Conservation (phyloP, 2,113 vertebrate species). For the Chaetops frenatus region DNA sequence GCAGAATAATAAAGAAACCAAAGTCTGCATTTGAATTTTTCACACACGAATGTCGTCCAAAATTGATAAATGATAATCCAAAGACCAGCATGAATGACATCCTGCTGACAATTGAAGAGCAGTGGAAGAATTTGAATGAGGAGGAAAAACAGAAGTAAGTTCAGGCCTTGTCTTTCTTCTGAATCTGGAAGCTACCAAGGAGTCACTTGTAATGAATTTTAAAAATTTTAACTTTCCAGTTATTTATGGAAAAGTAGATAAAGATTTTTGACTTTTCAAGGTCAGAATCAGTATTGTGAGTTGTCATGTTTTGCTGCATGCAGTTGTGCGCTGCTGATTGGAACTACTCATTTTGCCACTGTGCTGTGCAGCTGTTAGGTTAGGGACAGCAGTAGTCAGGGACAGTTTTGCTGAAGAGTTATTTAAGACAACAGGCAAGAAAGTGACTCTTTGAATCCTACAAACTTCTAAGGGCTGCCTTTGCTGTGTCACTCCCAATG, state of each 20-base stretch:
- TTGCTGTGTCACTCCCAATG: background rate
- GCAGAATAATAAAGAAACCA: slow-evolving; percentile 76
- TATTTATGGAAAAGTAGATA: slow-evolving; percentile 64
- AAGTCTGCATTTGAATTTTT: slow-evolving; percentile 82
- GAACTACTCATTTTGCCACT: slow-evolving; percentile 39
- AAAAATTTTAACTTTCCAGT: slow-evolving; percentile 7
- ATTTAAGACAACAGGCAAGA: background rate
- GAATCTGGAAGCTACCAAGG: slow-evolving; percentile 66
- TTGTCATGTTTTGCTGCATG: slow-evolving; percentile 60
- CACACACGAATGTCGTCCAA: slow-evolving; percentile 76
- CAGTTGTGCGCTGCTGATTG: slow-evolving; percentile 24
- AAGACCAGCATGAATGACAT: slow-evolving; percentile 77
- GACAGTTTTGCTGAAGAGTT: background rate
- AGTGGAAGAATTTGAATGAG: slow-evolving; percentile 84
- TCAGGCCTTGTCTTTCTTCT: slow-evolving; percentile 68
- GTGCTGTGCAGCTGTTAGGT: background rate
- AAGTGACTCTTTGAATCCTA: background rate
- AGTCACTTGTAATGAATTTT: slow-evolving; percentile 63
- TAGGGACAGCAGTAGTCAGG: background rate
- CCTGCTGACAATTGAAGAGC: slow-evolving; percentile 71
- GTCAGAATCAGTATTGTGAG: slow-evolving; percentile 23
- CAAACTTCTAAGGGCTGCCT: background rate
- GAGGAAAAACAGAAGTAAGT: slow-evolving; percentile 89
- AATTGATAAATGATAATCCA: slow-evolving; percentile 78
- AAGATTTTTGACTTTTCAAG: slow-evolving; percentile 36